Conservation (phyloP, 2,113 vertebrate species). For the Phrynosoma platyrhinos region DNA sequence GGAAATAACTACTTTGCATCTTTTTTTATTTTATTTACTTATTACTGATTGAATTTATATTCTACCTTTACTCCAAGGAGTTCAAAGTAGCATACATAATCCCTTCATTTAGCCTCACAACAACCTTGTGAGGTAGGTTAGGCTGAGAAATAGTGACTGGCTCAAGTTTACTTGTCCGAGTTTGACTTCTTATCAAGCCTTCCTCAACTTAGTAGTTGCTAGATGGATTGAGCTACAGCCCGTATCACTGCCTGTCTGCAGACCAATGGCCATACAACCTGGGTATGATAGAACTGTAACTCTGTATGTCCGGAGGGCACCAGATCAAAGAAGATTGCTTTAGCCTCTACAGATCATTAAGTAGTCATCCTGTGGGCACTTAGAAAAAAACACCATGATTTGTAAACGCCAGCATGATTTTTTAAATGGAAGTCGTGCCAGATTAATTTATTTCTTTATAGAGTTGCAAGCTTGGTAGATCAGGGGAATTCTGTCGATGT, state of each 20-base stretch:
- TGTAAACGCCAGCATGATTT: not conserved
- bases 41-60: not conserved
- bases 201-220: not conserved
- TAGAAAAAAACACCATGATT: not conserved
- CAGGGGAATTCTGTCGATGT: not conserved
- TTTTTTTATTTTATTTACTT: not conserved
- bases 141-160: not conserved
- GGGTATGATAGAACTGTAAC: not conserved
- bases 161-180: not conserved
- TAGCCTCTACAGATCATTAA: not conserved
- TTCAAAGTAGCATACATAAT: not conserved
- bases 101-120: not conserved
- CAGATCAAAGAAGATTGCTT: not conserved
- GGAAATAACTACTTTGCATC: not conserved
- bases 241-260: not conserved
- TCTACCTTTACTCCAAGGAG: not conserved
- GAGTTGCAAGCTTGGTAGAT: not conserved
- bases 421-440: not conserved
- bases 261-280: not conserved
- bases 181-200: not conserved
- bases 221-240: not conserved
- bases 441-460: no score
- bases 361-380: not conserved
- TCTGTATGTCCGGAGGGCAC: not conserved
- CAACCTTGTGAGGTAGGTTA: not conserved